Evolutionary conservation across 1,140 invertebrate species (phyloP).

Genomic region (Pseudomyrmex flavicornis): DNA sequence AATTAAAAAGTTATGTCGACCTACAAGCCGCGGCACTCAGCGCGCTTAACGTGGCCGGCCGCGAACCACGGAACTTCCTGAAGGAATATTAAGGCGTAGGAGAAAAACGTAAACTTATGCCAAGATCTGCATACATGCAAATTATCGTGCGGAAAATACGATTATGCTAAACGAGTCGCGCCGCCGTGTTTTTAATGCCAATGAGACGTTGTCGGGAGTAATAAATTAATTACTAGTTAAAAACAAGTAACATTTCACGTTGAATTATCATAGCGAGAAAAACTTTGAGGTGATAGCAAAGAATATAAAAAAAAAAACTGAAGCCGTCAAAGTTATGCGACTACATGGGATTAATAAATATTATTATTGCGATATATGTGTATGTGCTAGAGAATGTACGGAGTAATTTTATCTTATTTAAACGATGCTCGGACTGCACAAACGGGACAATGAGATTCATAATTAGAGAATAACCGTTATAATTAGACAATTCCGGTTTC

Average conservation of each 20-base stretch:
- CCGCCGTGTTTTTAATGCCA: constrained; percentile 57
- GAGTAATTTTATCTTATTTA: neutral
- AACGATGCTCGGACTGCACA: neutral
- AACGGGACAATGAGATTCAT: neutral
- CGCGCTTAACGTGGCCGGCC: constrained; percentile 18
- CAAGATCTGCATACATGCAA: constrained; percentile 58
- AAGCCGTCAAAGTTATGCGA: too few species aligned
- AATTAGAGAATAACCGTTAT: constrained; percentile 22
- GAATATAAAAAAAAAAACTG: too few species aligned
- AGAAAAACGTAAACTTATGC: constrained; percentile 48
- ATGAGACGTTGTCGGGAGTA: constrained; percentile 47
- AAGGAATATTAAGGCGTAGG: constrained; percentile 46
- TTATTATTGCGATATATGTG: neutral
- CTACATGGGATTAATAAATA: neutral
- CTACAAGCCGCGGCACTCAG: constrained; percentile 38
- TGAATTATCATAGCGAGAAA: too few species aligned
- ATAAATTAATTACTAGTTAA: constrained; percentile 19
- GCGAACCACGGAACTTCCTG: constrained; percentile 26
- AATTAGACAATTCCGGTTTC: constrained; percentile 24
- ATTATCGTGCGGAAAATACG: constrained; percentile 51
- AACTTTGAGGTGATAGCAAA: too few species aligned
- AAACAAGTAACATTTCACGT: too few species aligned
- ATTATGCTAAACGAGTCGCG: constrained; percentile 44
- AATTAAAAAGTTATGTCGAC: constrained; percentile 52
- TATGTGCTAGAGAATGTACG: neutral